Percentiles rank a stretch among this genome's conserved stretches.
These are phyloP conservation scores for Drosophila meridiana DNA, from an alignment of 2,888 invertebrate genomes.

Conservation along the genomic window DNA sequence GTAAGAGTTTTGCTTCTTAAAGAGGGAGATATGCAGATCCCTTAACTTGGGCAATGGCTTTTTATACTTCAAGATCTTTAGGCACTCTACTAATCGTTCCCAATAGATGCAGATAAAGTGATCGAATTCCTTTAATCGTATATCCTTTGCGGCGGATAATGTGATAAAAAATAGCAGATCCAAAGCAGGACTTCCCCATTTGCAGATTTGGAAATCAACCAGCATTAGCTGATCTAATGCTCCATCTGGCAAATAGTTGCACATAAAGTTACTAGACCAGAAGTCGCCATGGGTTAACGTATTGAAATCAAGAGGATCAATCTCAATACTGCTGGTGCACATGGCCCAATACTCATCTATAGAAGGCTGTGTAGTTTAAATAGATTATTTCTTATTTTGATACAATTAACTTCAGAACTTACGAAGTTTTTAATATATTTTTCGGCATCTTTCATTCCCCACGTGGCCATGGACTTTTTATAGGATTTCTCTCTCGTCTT, in stretches of 20 bases:
- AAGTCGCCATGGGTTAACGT: slow-evolving; percentile 82
- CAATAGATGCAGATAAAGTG: slow-evolving; percentile 80
- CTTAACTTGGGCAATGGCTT: slow-evolving; percentile 74
- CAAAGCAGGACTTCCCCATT: slow-evolving; percentile 80
- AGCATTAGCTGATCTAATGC: slow-evolving; percentile 67
- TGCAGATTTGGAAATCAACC: slow-evolving; percentile 81
- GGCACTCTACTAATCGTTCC: slow-evolving; percentile 74
- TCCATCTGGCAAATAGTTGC: slow-evolving; percentile 63
- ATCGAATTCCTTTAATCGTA: slow-evolving; percentile 77
- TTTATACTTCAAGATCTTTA: slow-evolving; percentile 69
- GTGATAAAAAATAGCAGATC: slow-evolving; percentile 80
- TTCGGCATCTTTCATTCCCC: slow-evolving; percentile 69
- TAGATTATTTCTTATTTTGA: not conserved
- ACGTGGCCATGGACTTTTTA: slow-evolving; percentile 65
- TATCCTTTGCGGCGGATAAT: slow-evolving; percentile 70
- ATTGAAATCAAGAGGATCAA: slow-evolving; percentile 64
- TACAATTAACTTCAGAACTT: slow-evolving; percentile 24
- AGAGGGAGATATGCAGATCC: slow-evolving; percentile 74
- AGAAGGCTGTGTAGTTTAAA: slow-evolving; percentile 54
- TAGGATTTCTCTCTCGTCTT: slow-evolving; percentile 22
- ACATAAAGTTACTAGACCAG: slow-evolving; percentile 83
- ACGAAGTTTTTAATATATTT: slow-evolving; percentile 68
- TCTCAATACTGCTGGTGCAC: slow-evolving; percentile 33
- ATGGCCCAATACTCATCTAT: slow-evolving; percentile 64
- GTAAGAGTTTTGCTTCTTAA: slow-evolving; percentile 64